phyloP scores from a whole-genome alignment of 2,888 invertebrate species.

The Ophion slaviceki region DNA sequence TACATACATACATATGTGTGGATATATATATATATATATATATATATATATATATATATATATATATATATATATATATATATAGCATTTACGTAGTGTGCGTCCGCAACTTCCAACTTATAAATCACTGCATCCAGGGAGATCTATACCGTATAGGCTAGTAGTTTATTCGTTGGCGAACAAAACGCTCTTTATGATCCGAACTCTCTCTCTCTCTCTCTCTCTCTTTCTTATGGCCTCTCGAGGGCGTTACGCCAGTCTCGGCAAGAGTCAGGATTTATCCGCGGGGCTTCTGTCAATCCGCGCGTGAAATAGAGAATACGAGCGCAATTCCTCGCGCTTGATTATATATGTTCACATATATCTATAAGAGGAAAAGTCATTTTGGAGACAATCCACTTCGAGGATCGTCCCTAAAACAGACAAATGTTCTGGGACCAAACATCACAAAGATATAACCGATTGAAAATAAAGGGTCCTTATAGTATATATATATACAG shows the following conservation, averaged over 20 bases:
- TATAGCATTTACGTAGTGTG: conserved; percentile 43
- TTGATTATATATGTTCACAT: conserved; percentile 34
- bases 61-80: neutral
- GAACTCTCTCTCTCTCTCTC: conserved; percentile 25
- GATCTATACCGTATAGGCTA: conserved; percentile 64
- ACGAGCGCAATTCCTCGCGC: conserved; percentile 64
- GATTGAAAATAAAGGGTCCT: neutral
- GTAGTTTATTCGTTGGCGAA: conserved; percentile 69
- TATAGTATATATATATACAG: neutral
- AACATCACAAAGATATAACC: neutral
- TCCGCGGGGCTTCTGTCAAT: conserved; percentile 68
- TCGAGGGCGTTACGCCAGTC: conserved; percentile 68
- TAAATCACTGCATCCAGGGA: conserved; percentile 67
- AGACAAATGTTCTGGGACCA: neutral
- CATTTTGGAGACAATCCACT: neutral
- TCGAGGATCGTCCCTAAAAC: neutral
- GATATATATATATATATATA: neutral
- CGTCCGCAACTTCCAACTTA: conserved; percentile 64
- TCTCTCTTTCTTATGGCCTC: conserved; percentile 10
- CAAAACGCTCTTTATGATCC: conserved; percentile 73
- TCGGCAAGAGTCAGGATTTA: conserved; percentile 63
- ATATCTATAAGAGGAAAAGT: conserved; percentile 3
- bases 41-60: no score
- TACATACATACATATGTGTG: neutral
- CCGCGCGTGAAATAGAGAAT: conserved; percentile 68